These are phyloP conservation scores for Tenthredo scrophulariae DNA, from an alignment of 2,888 invertebrate species.

Conservation along the genomic window DNA sequence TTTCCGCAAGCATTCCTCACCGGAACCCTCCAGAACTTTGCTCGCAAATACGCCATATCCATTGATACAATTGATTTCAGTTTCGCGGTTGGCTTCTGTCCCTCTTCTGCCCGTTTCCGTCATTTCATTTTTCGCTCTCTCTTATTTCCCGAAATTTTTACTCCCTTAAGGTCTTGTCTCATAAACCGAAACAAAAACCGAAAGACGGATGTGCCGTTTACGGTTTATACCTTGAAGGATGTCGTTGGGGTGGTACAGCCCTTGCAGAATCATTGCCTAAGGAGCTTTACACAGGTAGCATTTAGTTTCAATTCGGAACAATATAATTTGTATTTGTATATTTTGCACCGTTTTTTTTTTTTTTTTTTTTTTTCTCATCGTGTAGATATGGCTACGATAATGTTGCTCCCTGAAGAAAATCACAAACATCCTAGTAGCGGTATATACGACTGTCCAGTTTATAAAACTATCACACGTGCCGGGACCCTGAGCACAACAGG, in stretches of 20 bases:
- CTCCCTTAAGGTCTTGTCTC: conserved; percentile 77
- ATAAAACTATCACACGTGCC: conserved; percentile 83
- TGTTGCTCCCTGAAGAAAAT: conserved; percentile 85
- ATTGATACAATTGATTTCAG: conserved; percentile 86
- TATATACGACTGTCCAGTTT: conserved; percentile 83
- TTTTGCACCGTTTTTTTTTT: neutral
- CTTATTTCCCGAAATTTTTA: neutral
- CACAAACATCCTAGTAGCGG: conserved; percentile 79
- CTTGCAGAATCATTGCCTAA: conserved; percentile 84
- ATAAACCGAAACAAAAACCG: conserved; percentile 79
- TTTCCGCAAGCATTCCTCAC: conserved; percentile 93
- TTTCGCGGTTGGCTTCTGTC: conserved; percentile 79
- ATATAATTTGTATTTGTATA: neutral
- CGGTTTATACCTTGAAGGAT: conserved; percentile 88
- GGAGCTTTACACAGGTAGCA: conserved; percentile 85
- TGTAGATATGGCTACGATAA: conserved; percentile 86
- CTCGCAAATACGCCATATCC: conserved; percentile 87
- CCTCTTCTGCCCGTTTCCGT: neutral
- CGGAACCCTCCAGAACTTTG: conserved; percentile 90
- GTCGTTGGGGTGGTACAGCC: conserved; percentile 84
- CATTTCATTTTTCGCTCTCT: neutral
- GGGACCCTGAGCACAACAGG: conserved; percentile 85
- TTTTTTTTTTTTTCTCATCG: neutral
- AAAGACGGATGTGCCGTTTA: conserved; percentile 84
- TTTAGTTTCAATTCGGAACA: neutral